Evolutionary conservation across 1,140 invertebrate species (phyloP).

Genomic region (Penaeus japonicus): DNA sequence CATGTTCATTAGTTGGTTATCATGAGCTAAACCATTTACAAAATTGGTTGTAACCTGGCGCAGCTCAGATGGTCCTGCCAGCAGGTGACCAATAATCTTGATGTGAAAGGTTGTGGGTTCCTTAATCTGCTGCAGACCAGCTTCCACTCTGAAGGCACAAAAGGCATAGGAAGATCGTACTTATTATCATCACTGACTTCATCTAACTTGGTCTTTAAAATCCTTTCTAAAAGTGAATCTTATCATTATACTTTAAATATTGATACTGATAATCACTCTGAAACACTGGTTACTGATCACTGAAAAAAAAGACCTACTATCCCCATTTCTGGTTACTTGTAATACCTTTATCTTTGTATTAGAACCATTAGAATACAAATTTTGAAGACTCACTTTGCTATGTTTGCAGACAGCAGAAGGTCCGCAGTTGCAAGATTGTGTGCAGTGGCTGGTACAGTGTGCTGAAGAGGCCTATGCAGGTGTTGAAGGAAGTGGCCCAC

Average conservation of each 20-base stretch:
- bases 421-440: slow-evolving; percentile 63
- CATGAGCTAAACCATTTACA: slow-evolving; percentile 40
- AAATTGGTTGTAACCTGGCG: slow-evolving; percentile 43
- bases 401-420: slow-evolving; percentile 60
- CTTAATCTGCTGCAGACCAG: slow-evolving; percentile 36
- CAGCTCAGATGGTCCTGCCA: slow-evolving; percentile 42
- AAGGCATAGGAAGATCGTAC: too few species aligned
- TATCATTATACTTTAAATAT: too few species aligned
- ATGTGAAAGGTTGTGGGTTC: slow-evolving; percentile 45
- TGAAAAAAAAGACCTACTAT: too few species aligned
- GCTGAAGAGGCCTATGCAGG: slow-evolving; percentile 63
- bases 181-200: too few species aligned
- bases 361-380: background rate
- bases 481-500: slow-evolving; percentile 65
- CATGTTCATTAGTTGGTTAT: slow-evolving; percentile 51
- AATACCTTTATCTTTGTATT: too few species aligned
- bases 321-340: too few species aligned
- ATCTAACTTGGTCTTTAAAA: too few species aligned
- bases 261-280: too few species aligned
- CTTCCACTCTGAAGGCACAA: slow-evolving; percentile 23
- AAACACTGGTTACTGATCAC: too few species aligned
- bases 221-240: too few species aligned
- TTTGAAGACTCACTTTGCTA: slow-evolving; percentile 57
- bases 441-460: slow-evolving; percentile 63
- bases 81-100: slow-evolving; percentile 41